These are phyloP conservation scores for Hypotaenidia philippensis DNA, from an alignment of 2,797 vertebrate species.

Conservation along the genomic window DNA sequence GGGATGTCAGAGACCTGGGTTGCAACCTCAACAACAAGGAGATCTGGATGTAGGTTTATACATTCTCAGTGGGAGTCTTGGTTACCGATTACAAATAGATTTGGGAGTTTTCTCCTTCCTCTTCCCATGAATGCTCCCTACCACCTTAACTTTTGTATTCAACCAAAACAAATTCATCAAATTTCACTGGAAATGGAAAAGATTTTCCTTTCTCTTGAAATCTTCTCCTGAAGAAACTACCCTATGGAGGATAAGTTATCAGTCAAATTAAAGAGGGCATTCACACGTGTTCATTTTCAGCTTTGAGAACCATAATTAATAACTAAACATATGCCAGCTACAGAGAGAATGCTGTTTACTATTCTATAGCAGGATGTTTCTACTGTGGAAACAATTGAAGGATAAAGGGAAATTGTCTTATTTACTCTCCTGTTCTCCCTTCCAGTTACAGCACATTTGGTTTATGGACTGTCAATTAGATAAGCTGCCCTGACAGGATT, in stretches of 20 bases:
- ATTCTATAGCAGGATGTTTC: background rate
- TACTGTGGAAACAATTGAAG: background rate
- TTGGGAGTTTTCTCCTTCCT: background rate
- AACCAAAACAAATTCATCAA: background rate
- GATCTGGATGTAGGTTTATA: background rate
- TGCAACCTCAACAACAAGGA: background rate
- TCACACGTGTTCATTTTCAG: background rate
- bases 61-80: background rate
- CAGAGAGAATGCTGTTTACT: background rate
- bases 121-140: background rate
- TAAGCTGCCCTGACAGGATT: background rate
- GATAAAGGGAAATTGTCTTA: background rate
- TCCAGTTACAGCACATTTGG: background rate
- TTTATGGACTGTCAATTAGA: slow-evolving; percentile 2
- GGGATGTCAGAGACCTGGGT: background rate
- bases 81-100: background rate
- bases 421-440: background rate
- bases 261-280: background rate
- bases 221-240: background rate
- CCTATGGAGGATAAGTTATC: background rate
- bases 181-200: background rate
- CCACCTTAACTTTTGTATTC: background rate
- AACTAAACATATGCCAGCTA: background rate
- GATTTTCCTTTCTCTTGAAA: background rate
- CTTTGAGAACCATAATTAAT: background rate